A percentile compares a stretch with the other conserved stretches of the same genome.
phyloP scores from a whole-genome alignment of 2,888 invertebrate genomes.

The Hipparchia sbordonii region DNA sequence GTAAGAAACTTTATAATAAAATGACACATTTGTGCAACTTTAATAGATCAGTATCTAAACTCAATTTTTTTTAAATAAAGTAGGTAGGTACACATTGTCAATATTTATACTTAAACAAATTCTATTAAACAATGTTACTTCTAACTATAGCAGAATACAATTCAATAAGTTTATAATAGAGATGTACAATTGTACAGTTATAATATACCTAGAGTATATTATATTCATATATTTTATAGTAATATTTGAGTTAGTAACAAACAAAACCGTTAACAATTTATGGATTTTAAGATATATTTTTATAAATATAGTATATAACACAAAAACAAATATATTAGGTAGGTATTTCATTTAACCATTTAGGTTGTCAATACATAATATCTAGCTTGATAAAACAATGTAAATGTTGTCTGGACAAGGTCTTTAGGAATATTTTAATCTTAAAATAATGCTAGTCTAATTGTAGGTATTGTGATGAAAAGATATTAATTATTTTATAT shows the following conservation, averaged over 20 bases:
- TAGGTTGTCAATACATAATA: constrained; percentile 47
- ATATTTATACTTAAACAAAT: constrained; percentile 16
- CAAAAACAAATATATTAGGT: constrained; percentile 43
- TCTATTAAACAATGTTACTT: constrained; percentile 34
- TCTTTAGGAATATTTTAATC: constrained; percentile 31
- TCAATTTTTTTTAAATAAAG: constrained; percentile 19
- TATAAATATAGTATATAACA: constrained; percentile 30
- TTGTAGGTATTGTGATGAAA: constrained; percentile 24
- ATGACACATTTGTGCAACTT: constrained; percentile 52
- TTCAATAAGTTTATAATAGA: constrained; percentile 19
- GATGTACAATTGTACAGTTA: constrained; percentile 11
- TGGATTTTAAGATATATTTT: constrained; percentile 30
- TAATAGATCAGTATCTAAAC: constrained; percentile 19
- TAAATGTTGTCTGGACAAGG: constrained; percentile 33
- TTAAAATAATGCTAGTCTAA: constrained; percentile 20
- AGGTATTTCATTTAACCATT: constrained; percentile 45
- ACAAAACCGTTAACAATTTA: constrained; percentile 40
- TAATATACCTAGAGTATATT: constrained; percentile 22
- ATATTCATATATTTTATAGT: constrained; percentile 26
- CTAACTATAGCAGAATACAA: constrained; percentile 34
- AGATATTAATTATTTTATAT: background rate
- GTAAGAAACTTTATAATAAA: constrained; percentile 33
- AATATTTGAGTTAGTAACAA: constrained; percentile 38
- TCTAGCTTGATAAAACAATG: constrained; percentile 31
- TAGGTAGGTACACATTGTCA: background rate